These are phyloP conservation scores for Parthenolecanium corni DNA, from an alignment of 2,888 invertebrate genomes.

Conservation along the genomic window DNA sequence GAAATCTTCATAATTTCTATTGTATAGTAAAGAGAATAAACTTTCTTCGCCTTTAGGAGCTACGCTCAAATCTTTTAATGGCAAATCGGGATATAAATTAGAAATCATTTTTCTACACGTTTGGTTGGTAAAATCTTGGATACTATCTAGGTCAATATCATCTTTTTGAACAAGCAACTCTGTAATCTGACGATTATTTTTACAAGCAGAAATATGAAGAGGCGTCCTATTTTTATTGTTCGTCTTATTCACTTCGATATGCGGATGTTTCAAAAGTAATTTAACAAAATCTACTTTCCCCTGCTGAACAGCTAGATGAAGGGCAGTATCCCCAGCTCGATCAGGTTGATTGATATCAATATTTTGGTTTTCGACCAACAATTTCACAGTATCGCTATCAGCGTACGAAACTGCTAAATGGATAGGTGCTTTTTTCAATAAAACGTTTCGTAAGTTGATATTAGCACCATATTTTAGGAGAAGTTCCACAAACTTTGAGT, in stretches of 20 bases:
- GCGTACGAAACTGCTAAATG: slow-evolving; percentile 52
- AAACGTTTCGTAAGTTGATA: slow-evolving; percentile 47
- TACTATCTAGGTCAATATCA: slow-evolving; percentile 50
- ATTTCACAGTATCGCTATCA: slow-evolving; percentile 42
- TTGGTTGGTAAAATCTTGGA: slow-evolving; percentile 45
- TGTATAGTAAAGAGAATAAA: slow-evolving; percentile 17
- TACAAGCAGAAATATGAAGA: slow-evolving; percentile 39
- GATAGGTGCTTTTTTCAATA: slow-evolving; percentile 49
- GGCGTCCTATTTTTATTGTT: slow-evolving; percentile 37
- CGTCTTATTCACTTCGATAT: slow-evolving; percentile 37
- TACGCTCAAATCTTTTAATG: slow-evolving; percentile 5
- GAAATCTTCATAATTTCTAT: slow-evolving; percentile 32
- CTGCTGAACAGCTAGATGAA: slow-evolving; percentile 45
- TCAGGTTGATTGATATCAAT: slow-evolving; percentile 45
- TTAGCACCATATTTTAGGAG: slow-evolving; percentile 51
- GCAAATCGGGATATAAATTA: slow-evolving; percentile 45
- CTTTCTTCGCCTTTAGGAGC: slow-evolving; percentile 1
- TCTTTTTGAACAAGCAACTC: slow-evolving; percentile 46
- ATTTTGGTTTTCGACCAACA: slow-evolving; percentile 37
- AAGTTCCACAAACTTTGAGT: slow-evolving; percentile 46
- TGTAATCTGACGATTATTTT: slow-evolving; percentile 43
- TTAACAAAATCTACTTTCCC: slow-evolving; percentile 37
- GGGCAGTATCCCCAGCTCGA: slow-evolving; percentile 44
- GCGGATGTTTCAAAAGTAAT: slow-evolving; percentile 35
- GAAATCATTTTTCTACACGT: slow-evolving; percentile 47